These are phyloP conservation scores for Drymodes brunneopygia DNA, from an alignment of 2,113 vertebrate genomes.

Conservation along the genomic window DNA sequence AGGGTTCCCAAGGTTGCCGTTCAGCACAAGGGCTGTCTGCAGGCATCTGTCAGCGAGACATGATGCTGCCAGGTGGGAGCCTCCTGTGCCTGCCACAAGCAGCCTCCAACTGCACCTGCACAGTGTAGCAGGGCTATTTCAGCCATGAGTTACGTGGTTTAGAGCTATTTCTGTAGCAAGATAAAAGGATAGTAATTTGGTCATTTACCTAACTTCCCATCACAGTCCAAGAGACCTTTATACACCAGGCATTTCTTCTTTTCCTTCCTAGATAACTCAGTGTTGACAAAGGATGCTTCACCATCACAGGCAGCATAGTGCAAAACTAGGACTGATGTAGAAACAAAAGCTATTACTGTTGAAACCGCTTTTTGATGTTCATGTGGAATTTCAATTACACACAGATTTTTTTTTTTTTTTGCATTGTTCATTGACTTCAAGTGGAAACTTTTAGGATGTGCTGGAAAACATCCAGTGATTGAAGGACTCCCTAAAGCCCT, in stretches of 20 bases:
- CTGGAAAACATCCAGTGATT: not conserved
- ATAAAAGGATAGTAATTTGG: not conserved
- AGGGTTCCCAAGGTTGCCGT: not conserved
- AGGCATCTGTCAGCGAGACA: accelerated
- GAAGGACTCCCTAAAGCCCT: not conserved
- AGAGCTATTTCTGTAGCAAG: not conserved
- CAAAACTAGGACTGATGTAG: not conserved
- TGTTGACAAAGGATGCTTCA: not conserved
- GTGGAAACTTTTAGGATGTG: not conserved
- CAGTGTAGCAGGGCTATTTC: not conserved
- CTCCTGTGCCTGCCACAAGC: accelerated
- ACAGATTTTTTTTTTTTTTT: not conserved
- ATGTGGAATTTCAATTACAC: not conserved
- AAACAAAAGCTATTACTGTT: not conserved
- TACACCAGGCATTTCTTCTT: not conserved
- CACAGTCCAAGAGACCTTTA: not conserved
- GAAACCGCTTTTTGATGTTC: not conserved
- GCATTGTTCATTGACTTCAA: not conserved
- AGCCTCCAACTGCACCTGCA: accelerated
- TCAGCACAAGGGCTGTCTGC: not conserved
- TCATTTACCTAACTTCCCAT: not conserved
- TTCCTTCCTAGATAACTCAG: not conserved
- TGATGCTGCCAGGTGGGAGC: not conserved
- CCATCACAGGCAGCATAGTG: not conserved
- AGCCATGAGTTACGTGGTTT: accelerated